These are phyloP conservation scores for Leucoraja ocellata DNA, from an alignment of 2,797 vertebrate species.

Conservation along the genomic window DNA sequence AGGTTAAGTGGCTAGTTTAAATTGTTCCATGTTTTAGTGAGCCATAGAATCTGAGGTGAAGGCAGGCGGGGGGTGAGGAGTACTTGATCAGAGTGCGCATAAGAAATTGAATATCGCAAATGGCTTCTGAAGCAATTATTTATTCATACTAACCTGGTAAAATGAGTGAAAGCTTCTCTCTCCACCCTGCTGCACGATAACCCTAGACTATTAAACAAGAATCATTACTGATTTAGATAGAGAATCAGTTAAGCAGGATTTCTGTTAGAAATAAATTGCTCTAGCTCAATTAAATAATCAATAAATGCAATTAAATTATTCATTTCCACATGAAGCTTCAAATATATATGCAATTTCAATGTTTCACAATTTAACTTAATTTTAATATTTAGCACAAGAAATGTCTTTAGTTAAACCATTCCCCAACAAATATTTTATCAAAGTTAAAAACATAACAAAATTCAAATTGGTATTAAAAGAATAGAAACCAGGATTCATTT, in stretches of 20 bases:
- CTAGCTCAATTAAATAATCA: neutral
- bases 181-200: conserved; percentile 89
- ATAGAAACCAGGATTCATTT: neutral
- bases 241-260: neutral
- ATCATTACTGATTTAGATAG: conserved; percentile 26
- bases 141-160: conserved; percentile 76
- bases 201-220: conserved; percentile 69
- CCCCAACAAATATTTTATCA: neutral
- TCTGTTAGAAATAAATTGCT: neutral
- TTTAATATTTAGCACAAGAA: neutral
- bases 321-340: neutral
- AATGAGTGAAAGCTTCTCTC: conserved; percentile 95
- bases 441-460: neutral
- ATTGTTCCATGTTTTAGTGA: too few species aligned
- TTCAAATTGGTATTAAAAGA: neutral
- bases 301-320: neutral
- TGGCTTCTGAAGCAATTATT: neutral
- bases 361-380: neutral
- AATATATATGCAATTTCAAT: neutral
- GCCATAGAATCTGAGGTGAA: neutral
- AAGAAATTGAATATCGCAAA: neutral
- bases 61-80: neutral
- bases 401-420: neutral
- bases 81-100: too few species aligned
- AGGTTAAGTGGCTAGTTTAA: too few species aligned